Percentiles rank a stretch among this genome's conserved stretches.
phyloP scores from a whole-genome alignment of 2,888 invertebrate species.

The Dicranocentrus wangi region DNA sequence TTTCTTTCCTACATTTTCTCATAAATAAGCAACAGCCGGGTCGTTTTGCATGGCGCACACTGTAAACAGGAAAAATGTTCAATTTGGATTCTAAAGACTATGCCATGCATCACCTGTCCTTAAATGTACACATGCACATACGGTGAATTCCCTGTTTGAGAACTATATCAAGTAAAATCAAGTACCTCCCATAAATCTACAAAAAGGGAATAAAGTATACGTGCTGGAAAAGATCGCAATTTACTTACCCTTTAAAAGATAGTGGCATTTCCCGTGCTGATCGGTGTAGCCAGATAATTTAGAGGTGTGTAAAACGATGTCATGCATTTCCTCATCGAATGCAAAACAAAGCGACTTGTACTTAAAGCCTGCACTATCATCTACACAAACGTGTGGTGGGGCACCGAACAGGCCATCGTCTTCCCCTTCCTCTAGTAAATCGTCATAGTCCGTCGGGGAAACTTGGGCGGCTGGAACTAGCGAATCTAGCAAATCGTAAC shows the following conservation, averaged over 20 bases:
- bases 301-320: constrained; percentile 63
- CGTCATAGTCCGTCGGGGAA: constrained; percentile 58
- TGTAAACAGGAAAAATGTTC: too few relatives aligned
- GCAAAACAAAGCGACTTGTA: constrained; percentile 69
- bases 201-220: background rate
- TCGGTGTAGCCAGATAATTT: constrained; percentile 68
- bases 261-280: constrained; percentile 70
- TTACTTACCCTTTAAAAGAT: constrained; percentile 69
- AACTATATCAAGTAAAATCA: background rate
- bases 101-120: too few relatives aligned
- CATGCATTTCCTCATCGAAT: constrained; percentile 68
- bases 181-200: constrained; percentile 1
- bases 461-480: constrained; percentile 45
- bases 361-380: constrained; percentile 57
- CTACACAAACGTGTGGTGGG: constrained; percentile 69
- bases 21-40: too few relatives aligned
- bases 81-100: too few relatives aligned
- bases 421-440: constrained; percentile 55
- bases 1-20: too few relatives aligned
- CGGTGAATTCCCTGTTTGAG: background rate
- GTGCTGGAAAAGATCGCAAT: constrained; percentile 13
- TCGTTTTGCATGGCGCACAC: too few relatives aligned
- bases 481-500: constrained; percentile 53
- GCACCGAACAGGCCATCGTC: constrained; percentile 34
- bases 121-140: too few relatives aligned